A percentile compares a stretch with the other conserved stretches of the same genome.
Evolutionary conservation across 2,888 invertebrate species (phyloP).

Genomic region (Heliconius cydno): DNA sequence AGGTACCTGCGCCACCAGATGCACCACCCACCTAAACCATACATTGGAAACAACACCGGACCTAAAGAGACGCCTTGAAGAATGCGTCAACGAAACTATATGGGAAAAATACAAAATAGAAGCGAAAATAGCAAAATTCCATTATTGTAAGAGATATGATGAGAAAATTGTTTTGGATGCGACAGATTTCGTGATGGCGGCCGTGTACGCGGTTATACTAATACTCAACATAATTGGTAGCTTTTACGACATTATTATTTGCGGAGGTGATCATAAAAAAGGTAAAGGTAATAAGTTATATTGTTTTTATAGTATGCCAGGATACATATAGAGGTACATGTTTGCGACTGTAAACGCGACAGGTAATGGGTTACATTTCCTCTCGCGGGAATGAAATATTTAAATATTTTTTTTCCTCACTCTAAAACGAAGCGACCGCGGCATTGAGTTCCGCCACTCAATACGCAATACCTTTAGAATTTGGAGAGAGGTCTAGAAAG

Average conservation of each 20-base stretch:
- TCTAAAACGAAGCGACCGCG: too few relatives aligned
- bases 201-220: slow-evolving; percentile 63
- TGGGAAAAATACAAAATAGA: slow-evolving; percentile 64
- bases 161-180: slow-evolving; percentile 56
- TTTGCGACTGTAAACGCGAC: too few relatives aligned
- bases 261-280: slow-evolving; percentile 53
- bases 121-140: slow-evolving; percentile 57
- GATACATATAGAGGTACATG: too few relatives aligned
- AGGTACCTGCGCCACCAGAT: slow-evolving; percentile 68
- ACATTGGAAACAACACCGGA: slow-evolving; percentile 51
- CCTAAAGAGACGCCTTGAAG: slow-evolving; percentile 61
- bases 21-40: slow-evolving; percentile 52
- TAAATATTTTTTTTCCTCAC: too few relatives aligned
- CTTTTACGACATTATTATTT: slow-evolving; percentile 56
- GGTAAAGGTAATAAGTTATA: slow-evolving; percentile 52
- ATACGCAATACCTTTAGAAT: too few relatives aligned
- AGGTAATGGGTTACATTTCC: too few relatives aligned
- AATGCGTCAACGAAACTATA: slow-evolving; percentile 67
- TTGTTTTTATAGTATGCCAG: background rate
- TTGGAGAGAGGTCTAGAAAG: too few relatives aligned
- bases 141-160: slow-evolving; percentile 63
- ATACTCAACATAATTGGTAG: slow-evolving; percentile 65
- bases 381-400: too few relatives aligned
- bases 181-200: slow-evolving; percentile 62
- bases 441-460: too few relatives aligned